Evolutionary conservation across 2,797 vertebrate genomes (phyloP).

Genomic region (Micropoecilia bifurca): DNA sequence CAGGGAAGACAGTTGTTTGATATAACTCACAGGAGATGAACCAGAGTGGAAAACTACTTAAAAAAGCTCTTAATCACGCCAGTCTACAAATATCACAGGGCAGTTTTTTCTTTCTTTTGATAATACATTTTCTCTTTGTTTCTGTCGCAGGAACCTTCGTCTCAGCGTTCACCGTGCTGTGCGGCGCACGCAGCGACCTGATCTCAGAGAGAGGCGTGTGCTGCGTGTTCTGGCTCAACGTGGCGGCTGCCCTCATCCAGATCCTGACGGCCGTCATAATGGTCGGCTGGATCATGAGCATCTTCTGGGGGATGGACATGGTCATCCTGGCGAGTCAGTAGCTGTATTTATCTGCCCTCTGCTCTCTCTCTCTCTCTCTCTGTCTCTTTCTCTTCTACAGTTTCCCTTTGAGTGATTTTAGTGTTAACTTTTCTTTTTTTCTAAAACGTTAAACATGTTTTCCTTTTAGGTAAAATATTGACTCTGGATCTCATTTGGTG

Average conservation of each 20-base stretch:
- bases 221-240: constrained; percentile 97
- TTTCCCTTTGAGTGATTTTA: not conserved
- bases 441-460: not conserved
- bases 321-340: constrained; percentile 97
- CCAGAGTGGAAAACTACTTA: constrained; percentile 17
- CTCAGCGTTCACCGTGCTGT: constrained; percentile 95
- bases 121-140: constrained; percentile 5
- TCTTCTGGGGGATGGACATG: constrained; percentile 99
- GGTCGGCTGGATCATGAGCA: constrained; percentile 99
- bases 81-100: not conserved
- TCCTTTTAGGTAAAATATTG: not conserved
- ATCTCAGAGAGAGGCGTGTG: constrained; percentile 89
- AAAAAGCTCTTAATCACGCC: constrained; percentile 8
- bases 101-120: not conserved
- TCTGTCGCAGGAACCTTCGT: constrained; percentile 88
- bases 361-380: not conserved
- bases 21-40: constrained; percentile 16
- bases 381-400: not conserved
- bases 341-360: not conserved
- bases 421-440: not conserved
- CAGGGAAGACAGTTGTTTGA: not conserved
- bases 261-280: constrained; percentile 95
- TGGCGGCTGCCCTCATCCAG: constrained; percentile 95
- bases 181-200: constrained; percentile 93
- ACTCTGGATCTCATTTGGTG: no score